Base-by-base conservation (phyloP, 2,888 invertebrate genomes). In the Drosophila kambysellisi region DNA sequence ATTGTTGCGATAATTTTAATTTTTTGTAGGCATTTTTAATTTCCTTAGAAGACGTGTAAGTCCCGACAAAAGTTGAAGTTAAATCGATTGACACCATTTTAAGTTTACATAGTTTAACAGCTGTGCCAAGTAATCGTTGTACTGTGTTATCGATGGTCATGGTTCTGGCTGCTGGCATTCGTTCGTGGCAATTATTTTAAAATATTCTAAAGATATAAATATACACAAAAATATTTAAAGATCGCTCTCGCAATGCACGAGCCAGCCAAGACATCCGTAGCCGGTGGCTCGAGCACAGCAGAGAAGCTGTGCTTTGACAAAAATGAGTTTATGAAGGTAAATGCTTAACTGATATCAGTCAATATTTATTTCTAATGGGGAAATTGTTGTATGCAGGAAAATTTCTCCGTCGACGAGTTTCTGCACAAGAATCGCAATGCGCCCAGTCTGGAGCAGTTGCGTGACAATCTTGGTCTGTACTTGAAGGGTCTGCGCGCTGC, bases 331-430 rank as follows among this genome's bases (percentile, higher is more conserved):
- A 92, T 93, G 90, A 93, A 93, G 91, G 93, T 93, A 77, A 50
- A 17, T 50, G 1, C 29, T n/a, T 4, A 1, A n/a, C 39, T 39
- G n/a, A 39, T 5, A 61, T 33, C 20, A 51, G 35, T 30, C 29
- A 29, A 59, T 35, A n/a, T 33, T 8, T 54, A 17, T 15, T 51
- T n/a, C 9, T 51, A 9, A 29, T 29, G 29, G 9, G 30, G 20
- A 32, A 46, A 37, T 33, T 50, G 51, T 95, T 70, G 39, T 56
- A 12, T 41, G 2, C 94, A 98, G 97, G 95, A 95, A 60, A 96
- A 96, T 86, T 99, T 99, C 93, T 97, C 97, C 73, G 97, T 99
- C n/a, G 99, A 99, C 91, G 95, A 96, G 79, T 99, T 99, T 93
- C 95, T 99, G 65, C 95, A 93, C 56, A 91, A 92, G 64, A 92